Conservation (phyloP, 2,888 invertebrate genomes). For the Trichogramma evanescens region DNA sequence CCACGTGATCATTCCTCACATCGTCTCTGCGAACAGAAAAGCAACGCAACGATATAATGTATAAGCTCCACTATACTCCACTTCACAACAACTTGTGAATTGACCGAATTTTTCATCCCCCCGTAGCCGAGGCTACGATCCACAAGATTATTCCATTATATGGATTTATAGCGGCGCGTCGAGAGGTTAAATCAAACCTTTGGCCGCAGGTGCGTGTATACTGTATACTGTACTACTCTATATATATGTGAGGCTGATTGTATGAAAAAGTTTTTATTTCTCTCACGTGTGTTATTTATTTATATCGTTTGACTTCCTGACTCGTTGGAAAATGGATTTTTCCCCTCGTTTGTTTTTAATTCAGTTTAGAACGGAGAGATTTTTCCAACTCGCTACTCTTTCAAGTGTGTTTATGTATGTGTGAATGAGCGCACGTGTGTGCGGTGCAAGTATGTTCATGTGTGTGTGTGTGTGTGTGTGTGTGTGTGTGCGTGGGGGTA, state of each 20-base stretch:
- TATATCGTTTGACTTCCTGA: too few species aligned
- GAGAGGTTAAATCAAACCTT: too few species aligned
- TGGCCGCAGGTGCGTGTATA: neutral
- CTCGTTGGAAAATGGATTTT: too few species aligned
- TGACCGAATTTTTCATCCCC: too few species aligned
- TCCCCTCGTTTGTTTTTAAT: too few species aligned
- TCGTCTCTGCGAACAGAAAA: conserved; percentile 37
- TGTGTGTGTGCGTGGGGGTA: neutral
- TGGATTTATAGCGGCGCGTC: neutral
- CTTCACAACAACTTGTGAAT: too few species aligned
- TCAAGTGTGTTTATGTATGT: neutral
- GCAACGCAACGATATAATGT: neutral
- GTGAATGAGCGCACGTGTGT: neutral
- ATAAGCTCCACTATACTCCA: too few species aligned
- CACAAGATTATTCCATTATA: conserved; percentile 6
- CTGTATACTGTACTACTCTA: neutral
- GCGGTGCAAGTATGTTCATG: neutral
- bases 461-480: neutral
- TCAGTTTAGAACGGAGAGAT: neutral
- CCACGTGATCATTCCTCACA: conserved; percentile 49
- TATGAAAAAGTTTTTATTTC: neutral
- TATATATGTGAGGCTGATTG: neutral
- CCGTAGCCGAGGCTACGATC: too few species aligned
- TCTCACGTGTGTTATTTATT: too few species aligned
- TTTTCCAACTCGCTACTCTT: neutral